phyloP scores from a whole-genome alignment of 2,797 vertebrate species.

The Sebastes flavidus region DNA sequence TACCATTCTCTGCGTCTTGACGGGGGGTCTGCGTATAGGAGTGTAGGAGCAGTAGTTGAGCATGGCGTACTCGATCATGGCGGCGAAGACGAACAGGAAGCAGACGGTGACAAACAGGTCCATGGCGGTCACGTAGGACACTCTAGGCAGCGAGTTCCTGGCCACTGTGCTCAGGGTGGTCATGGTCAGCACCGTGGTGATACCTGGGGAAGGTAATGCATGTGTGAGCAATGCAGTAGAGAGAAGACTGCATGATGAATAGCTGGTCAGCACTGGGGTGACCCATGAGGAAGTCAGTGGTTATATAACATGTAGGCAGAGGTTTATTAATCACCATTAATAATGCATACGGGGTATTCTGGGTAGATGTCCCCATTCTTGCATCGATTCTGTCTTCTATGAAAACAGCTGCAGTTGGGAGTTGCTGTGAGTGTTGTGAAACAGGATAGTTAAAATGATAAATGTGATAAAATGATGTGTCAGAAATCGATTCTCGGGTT shows the following conservation, averaged over 20 bases:
- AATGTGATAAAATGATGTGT: neutral
- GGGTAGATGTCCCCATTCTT: constrained; percentile 17
- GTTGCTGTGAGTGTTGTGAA: neutral
- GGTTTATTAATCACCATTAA: constrained; percentile 39
- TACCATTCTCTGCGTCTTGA: constrained; percentile 88
- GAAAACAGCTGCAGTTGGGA: neutral
- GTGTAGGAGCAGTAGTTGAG: constrained; percentile 94
- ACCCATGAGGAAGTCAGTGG: neutral
- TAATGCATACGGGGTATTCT: constrained; percentile 42
- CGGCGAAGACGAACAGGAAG: constrained; percentile 97
- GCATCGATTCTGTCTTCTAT: neutral
- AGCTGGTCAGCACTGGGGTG: constrained; percentile 4
- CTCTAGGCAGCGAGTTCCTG: constrained; percentile 92
- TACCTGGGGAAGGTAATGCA: constrained; percentile 79
- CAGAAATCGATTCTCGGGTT: neutral
- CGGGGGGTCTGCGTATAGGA: constrained; percentile 82
- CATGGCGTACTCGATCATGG: constrained; percentile 96
- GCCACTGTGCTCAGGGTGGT: constrained; percentile 97
- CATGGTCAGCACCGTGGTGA: constrained; percentile 97
- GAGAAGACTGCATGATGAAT: neutral
- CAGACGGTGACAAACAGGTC: constrained; percentile 98
- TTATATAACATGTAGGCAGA: constrained; percentile 21
- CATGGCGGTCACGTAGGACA: constrained; percentile 97
- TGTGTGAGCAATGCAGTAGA: neutral
- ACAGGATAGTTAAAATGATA: no score